These are phyloP conservation scores for Hippopotamyrus pictus DNA, from an alignment of 2,797 vertebrate species.

Conservation along the genomic window DNA sequence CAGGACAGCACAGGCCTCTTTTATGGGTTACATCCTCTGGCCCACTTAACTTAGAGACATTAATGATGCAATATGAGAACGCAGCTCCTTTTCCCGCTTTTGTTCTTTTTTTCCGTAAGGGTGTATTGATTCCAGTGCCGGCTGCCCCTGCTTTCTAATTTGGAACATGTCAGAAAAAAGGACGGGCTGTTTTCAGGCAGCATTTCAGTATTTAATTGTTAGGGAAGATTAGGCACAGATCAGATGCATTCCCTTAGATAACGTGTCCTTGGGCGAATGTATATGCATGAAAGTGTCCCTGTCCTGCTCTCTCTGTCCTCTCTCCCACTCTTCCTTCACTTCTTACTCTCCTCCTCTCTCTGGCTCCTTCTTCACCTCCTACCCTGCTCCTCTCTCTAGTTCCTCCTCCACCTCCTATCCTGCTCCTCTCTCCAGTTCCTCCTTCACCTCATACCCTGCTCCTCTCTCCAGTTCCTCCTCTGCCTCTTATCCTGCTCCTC, in stretches of 20 bases:
- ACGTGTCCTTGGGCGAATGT: neutral
- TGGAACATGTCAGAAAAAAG: neutral
- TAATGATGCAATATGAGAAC: neutral
- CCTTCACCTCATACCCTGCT: fast-evolving
- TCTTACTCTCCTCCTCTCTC: neutral
- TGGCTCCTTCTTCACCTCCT: neutral
- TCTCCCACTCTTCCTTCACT: neutral
- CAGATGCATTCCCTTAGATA: neutral
- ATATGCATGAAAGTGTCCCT: neutral
- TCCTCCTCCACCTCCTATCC: neutral
- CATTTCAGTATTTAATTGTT: slow-evolving; percentile 3
- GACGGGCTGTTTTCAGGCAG: slow-evolving; percentile 1
- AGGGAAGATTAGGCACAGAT: neutral
- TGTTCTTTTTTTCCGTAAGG: neutral
- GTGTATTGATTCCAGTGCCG: neutral
- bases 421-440: neutral
- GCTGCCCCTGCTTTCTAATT: neutral
- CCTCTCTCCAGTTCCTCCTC: slow-evolving; percentile 47
- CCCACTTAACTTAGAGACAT: neutral
- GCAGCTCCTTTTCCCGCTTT: neutral
- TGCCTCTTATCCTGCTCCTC: neutral
- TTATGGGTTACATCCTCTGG: slow-evolving; percentile 5
- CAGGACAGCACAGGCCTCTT: neutral
- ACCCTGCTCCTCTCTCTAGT: neutral
- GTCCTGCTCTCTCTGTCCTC: neutral